Evolutionary conservation across 2,888 invertebrate species (phyloP), one percentile per base, ranked within the genome.

Genomic region (Melipona bicolor): DNA sequence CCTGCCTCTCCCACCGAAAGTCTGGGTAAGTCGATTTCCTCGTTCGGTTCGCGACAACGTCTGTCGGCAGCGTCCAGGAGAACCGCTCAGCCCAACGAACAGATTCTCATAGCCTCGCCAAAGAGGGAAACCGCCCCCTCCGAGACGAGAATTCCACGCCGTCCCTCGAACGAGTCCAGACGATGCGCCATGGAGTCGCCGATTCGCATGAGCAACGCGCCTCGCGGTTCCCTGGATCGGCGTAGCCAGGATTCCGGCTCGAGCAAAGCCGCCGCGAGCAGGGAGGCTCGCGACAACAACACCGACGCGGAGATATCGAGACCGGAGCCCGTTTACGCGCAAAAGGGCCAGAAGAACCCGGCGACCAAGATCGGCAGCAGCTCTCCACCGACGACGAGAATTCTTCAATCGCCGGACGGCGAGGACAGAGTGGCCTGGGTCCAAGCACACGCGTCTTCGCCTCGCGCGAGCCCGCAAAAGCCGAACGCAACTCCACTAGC

Each of bases 81-180:
- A 4, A 32, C 32, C 32, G 90, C 94, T 0, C 93, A 93, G 36
- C 94, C 94, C 0, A 91, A 90, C 43, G 94, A 94, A 77, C 94
- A 94, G 80, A 94, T 94, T 77, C 76, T 94, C 24, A 94, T 94
- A 52, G 94, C 94, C 27, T 94, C 94, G 0, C 94, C 94, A 2
- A 94, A 94, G 75, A 87, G 93, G 64, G 93, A 94, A 15, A 64
- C 82, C 0, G 0, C 21, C 24, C 78, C 88, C 43, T 9, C 82
- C 0, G 56, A 59, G 15, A 59, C 56, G n/a, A 59, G 56, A 13
- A 79, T 86, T 24, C 73, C 88, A n/a, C 89, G 87, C 0, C 89
- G 87, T 0, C 80, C 84, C 0, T 79, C 85, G 1, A 89, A 83
- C 36, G 88, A 90, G 32, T 24, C 88, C 27, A 89, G 84, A 19